Conservation (phyloP, 2,797 vertebrate genomes). For the Mormyrops boulengeri region DNA sequence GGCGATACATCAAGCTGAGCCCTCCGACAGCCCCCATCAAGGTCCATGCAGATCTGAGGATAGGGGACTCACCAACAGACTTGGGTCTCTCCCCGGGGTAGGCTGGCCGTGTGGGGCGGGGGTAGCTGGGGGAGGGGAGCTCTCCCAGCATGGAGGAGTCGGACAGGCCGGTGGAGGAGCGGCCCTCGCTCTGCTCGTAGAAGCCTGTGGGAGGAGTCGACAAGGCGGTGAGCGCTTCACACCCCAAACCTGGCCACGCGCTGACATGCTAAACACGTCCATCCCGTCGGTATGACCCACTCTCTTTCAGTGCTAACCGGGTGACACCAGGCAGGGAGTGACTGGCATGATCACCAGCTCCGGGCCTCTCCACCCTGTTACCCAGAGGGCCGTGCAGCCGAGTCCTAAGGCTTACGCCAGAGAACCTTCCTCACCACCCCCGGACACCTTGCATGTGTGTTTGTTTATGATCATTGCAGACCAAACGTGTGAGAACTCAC, state of each 20-base stretch:
- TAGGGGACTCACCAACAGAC: constrained; percentile 53
- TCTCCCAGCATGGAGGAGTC: constrained; percentile 53
- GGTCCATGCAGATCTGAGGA: neutral
- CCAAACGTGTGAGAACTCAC: neutral
- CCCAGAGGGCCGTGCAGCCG: neutral
- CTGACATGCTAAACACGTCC: neutral
- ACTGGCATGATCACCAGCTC: neutral
- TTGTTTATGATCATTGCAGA: neutral
- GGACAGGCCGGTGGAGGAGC: constrained; percentile 38
- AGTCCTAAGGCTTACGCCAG: neutral
- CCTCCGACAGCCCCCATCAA: neutral
- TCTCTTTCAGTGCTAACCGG: neutral
- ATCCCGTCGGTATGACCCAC: neutral
- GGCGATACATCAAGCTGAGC: neutral
- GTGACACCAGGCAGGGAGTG: neutral
- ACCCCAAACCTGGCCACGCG: neutral
- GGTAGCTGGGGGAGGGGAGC: constrained; percentile 43
- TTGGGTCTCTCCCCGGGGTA: constrained; percentile 60
- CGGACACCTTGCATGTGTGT: neutral
- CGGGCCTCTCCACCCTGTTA: neutral
- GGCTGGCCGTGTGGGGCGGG: constrained; percentile 46
- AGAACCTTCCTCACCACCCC: too few relatives aligned
- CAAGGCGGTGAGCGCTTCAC: too few relatives aligned
- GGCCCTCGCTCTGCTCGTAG: constrained; percentile 51
- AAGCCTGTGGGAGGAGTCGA: constrained; percentile 41